Evolutionary conservation across 2,797 vertebrate species (phyloP).

Genomic region (Bovichtus variegatus): DNA sequence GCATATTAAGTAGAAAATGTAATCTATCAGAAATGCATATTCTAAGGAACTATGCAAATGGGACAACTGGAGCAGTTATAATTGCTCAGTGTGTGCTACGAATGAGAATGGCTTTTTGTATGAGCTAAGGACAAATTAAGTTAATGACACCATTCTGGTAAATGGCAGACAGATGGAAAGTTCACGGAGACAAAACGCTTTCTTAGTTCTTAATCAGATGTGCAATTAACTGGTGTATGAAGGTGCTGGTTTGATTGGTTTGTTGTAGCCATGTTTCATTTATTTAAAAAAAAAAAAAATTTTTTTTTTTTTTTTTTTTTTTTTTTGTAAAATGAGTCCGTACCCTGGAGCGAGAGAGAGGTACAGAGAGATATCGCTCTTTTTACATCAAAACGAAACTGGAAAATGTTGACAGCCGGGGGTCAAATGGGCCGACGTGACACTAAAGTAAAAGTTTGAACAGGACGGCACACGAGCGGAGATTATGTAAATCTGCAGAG

Average conservation of each 20-base stretch:
- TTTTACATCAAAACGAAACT: constrained; percentile 8
- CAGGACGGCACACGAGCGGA: constrained; percentile 9
- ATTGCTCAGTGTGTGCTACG: constrained; percentile 66
- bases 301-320: no score
- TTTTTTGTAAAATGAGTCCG: constrained; percentile 28
- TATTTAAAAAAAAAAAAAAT: no score
- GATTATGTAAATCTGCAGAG: constrained; percentile 8
- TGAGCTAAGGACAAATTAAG: constrained; percentile 74
- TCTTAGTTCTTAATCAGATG: constrained; percentile 73
- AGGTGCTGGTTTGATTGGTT: constrained; percentile 55
- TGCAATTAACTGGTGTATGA: constrained; percentile 69
- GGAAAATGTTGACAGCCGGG: neutral
- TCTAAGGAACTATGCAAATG: constrained; percentile 70
- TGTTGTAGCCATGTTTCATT: constrained; percentile 31
- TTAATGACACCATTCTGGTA: constrained; percentile 77
- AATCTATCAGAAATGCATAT: constrained; percentile 60
- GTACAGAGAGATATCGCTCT: neutral
- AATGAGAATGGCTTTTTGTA: constrained; percentile 68
- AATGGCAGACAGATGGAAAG: constrained; percentile 81
- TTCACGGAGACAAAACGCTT: constrained; percentile 74
- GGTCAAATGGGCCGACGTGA: constrained; percentile 23
- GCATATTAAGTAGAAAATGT: constrained; percentile 69
- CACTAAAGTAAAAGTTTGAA: constrained; percentile 5
- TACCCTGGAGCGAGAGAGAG: constrained; percentile 3
- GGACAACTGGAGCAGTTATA: constrained; percentile 63